A percentile compares a stretch with the other conserved stretches of the same genome.
Conservation (phyloP, 2,113 vertebrate genomes). For the Malurus alboscapulatus region DNA sequence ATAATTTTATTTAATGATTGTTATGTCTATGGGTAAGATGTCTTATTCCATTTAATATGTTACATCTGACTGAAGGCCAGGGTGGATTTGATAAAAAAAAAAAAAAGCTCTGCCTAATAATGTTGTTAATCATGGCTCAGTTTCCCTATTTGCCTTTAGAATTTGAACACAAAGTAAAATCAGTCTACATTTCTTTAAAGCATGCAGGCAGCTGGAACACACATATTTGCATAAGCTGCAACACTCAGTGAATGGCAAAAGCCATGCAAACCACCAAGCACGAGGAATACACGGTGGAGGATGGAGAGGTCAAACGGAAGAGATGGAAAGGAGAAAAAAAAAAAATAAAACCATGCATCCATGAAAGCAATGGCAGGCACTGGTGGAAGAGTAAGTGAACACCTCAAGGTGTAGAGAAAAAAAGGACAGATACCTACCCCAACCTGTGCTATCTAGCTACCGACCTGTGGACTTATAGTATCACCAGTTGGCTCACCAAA, state of each 20-base stretch:
- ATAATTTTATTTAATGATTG: constrained; percentile 27
- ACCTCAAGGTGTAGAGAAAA: constrained; percentile 68
- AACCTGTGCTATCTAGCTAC: constrained; percentile 98
- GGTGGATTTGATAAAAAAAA: background rate
- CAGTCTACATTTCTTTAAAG: constrained; percentile 19
- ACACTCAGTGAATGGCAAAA: constrained; percentile 52
- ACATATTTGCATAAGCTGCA: constrained; percentile 35
- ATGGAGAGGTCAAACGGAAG: constrained; percentile 13
- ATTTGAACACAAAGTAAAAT: background rate
- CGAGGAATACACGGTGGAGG: constrained; percentile 12
- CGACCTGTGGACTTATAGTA: constrained; percentile 95
- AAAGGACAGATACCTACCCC: constrained; percentile 94
- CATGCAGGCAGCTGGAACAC: constrained; percentile 55
- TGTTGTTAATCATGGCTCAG: background rate
- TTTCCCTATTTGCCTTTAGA: constrained; percentile 7
- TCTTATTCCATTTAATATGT: constrained; percentile 23
- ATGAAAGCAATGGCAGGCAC: constrained; percentile 59
- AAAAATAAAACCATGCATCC: constrained; percentile 47
- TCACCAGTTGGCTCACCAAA: constrained; percentile 90
- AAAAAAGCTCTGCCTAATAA: background rate
- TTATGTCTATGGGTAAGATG: constrained; percentile 28
- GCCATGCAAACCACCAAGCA: constrained; percentile 57
- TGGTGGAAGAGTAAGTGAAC: constrained; percentile 46
- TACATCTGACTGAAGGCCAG: constrained; percentile 22
- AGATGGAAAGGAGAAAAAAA: constrained; percentile 25